These are phyloP conservation scores for Channa maculata DNA, from an alignment of 2,113 vertebrate species.

Conservation along the genomic window DNA sequence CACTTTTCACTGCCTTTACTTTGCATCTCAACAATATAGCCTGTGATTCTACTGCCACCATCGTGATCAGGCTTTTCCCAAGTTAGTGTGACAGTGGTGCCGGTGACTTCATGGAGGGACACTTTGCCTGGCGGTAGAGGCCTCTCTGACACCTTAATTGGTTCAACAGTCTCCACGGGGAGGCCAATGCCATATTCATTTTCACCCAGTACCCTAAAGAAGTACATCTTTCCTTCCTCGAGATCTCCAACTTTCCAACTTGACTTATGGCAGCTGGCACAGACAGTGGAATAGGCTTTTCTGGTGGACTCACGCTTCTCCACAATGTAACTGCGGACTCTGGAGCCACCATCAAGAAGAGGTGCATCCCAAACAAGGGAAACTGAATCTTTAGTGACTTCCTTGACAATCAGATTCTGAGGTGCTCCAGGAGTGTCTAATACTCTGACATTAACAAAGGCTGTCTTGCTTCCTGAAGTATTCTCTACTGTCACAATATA, in stretches of 20 bases:
- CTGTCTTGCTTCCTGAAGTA: slow-evolving; percentile 93
- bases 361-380: slow-evolving; percentile 96
- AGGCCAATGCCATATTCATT: slow-evolving; percentile 97
- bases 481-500: slow-evolving; percentile 95
- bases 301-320: slow-evolving; percentile 97
- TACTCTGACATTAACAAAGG: slow-evolving; percentile 95
- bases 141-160: slow-evolving; percentile 94
- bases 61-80: slow-evolving; percentile 99
- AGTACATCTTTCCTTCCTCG: slow-evolving; percentile 94
- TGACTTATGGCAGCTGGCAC: slow-evolving; percentile 94
- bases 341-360: slow-evolving; percentile 94
- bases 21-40: slow-evolving; percentile 98
- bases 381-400: slow-evolving; percentile 94
- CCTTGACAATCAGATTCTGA: slow-evolving; percentile 92
- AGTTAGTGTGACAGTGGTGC: slow-evolving; percentile 90
- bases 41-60: slow-evolving; percentile 95
- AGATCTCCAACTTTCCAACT: slow-evolving; percentile 94
- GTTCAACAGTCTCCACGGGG: slow-evolving; percentile 92
- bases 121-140: slow-evolving; percentile 98
- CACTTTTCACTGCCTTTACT: slow-evolving; percentile 96
- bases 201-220: slow-evolving; percentile 96
- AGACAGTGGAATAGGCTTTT: slow-evolving; percentile 96
- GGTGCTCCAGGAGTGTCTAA: slow-evolving; percentile 97
- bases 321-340: slow-evolving; percentile 95
- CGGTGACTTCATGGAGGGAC: slow-evolving; percentile 90